phyloP scores from a whole-genome alignment of 2,888 invertebrate genomes.

The Teleogryllus oceanicus region DNA sequence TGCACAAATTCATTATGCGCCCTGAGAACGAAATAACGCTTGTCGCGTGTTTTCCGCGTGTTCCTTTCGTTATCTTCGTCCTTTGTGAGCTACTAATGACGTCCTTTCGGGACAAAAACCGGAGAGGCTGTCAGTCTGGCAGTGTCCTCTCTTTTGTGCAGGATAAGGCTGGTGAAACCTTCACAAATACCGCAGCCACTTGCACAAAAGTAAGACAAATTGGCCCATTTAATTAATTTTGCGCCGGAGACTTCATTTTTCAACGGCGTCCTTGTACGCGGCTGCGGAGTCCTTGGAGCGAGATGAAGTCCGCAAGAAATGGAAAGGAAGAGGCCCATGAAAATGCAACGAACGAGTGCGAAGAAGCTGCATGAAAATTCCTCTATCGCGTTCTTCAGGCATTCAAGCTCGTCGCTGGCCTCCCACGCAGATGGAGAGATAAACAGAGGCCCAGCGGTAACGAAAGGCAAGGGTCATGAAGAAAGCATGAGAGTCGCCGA shows the following conservation, averaged over 20 bases:
- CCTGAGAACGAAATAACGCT: not conserved
- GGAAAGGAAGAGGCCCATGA: not conserved
- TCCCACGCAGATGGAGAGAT: too few species aligned
- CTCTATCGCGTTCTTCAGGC: too few species aligned
- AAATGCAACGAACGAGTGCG: not conserved
- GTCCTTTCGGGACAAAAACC: not conserved
- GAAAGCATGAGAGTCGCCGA: too few species aligned
- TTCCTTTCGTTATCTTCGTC: not conserved
- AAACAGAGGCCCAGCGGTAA: too few species aligned
- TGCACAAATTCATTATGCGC: not conserved
- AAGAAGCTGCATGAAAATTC: too few species aligned
- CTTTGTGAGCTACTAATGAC: slow-evolving; percentile 9
- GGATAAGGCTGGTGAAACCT: not conserved
- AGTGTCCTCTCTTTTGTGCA: not conserved
- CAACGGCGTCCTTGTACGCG: not conserved
- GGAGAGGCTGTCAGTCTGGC: not conserved
- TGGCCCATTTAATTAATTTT: slow-evolving; percentile 18
- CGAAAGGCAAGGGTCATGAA: too few species aligned
- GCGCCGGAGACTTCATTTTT: not conserved
- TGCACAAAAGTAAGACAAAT: slow-evolving; percentile 18
- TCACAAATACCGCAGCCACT: slow-evolving; percentile 10
- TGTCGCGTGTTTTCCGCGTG: not conserved
- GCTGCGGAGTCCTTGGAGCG: not conserved
- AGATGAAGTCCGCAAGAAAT: slow-evolving; percentile 18
- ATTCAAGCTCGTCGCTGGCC: too few species aligned